Evolutionary conservation across 2,888 invertebrate genomes (phyloP), one percentile per base, ranked within the genome.

Genomic region (Caenorhabditis afra): DNA sequence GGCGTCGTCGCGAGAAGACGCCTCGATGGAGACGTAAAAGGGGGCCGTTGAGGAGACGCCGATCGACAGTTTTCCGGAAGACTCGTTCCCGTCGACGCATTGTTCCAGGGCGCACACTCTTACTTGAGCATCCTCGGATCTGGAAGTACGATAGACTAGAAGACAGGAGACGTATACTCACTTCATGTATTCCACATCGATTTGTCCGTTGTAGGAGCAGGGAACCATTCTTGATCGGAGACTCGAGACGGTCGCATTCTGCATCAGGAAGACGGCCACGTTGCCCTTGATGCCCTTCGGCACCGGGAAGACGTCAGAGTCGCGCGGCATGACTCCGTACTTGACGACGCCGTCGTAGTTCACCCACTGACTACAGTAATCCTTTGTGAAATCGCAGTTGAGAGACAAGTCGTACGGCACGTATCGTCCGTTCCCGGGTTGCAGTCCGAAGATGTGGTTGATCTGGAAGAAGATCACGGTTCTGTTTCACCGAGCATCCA

Each of bases 281-380:
- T 86, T 86, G 2, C 85, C 85, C 78, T 62, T 58, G 4, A 79
- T 58, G 18, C 68, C 74, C 41, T 79, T 71, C 10, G 85, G 85
- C 22, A 86, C 57, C 5, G 85, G 85, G 49, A 86, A 83, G 12
- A 79, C 57, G 18, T 81, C 75, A 10, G 71, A 75, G 66, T 81
- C 82, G 11, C 79, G 53, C 14, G 87, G 87, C 23, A 82, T 84
- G 1, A 79, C 80, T 45, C 86, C 87, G 44, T 81, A 84, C 18
- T 81, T 68, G 10, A 85, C 78, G 20, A 71, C 52, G 12, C 82
- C 85, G 49, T 87, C 86, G 58, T 86, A 83, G 55, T 83, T 85
- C 39, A 86, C 84, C 89, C 89, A 89, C 55, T 89, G 89, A 73
- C 79, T 84, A 75, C 89, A 89, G 68, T 85, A 83, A 64, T 89